Evolutionary conservation across 2,113 vertebrate species (phyloP).

Genomic region (Pelodiscus sinensis): DNA sequence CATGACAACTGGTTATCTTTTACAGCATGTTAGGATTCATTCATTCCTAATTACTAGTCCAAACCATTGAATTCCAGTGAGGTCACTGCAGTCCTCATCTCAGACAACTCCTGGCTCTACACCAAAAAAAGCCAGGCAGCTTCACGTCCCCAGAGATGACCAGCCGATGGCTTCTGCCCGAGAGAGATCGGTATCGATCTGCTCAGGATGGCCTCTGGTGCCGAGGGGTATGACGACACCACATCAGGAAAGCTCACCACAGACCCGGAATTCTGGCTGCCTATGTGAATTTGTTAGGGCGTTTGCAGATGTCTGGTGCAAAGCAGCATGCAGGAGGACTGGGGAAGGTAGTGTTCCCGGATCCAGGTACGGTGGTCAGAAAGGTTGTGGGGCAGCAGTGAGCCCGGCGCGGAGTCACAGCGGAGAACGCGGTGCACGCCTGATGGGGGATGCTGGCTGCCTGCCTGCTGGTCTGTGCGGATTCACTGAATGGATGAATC

Average conservation of each 20-base stretch:
- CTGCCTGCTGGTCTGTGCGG: no score
- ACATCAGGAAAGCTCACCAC: background rate
- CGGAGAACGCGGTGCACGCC: no score
- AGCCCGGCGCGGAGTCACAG: no score
- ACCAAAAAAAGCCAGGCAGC: conserved; percentile 38
- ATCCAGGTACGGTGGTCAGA: no score
- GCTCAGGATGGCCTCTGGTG: conserved; percentile 14
- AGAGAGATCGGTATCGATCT: background rate
- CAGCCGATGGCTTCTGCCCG: conserved; percentile 58
- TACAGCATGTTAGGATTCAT: rapidly evolving
- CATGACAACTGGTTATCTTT: no score
- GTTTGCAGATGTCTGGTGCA: background rate
- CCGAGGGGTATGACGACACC: background rate
- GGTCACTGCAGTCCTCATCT: conserved; percentile 37
- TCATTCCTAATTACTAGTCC: background rate
- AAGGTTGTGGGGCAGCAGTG: no score
- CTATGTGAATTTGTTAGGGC: background rate
- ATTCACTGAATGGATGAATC: no score
- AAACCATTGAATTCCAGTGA: conserved; percentile 24
- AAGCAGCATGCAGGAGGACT: no score
- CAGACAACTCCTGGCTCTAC: conserved; percentile 35
- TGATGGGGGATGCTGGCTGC: no score
- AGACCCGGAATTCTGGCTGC: background rate
- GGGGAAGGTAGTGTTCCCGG: no score
- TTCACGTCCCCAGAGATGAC: conserved; percentile 15